A percentile compares a stretch with the other conserved stretches of the same genome.
Conservation (phyloP, 2,113 vertebrate genomes). For the Loxodonta africana region DNA sequence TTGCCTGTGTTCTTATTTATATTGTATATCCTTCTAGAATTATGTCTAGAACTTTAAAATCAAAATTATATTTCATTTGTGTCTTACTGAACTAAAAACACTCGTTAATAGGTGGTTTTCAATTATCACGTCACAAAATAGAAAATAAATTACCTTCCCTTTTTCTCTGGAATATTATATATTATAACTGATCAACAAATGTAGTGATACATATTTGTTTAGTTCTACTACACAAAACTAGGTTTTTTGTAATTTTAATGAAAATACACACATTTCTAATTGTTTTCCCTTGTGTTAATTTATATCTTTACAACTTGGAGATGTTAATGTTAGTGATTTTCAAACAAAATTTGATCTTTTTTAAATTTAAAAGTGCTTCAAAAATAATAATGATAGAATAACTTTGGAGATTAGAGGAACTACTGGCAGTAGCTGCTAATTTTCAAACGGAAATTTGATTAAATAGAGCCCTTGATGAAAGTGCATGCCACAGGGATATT, state of each 20-base stretch:
- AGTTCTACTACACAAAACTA: background rate
- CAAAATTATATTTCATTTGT: constrained; percentile 27
- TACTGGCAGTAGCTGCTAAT: constrained; percentile 45
- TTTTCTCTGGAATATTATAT: background rate
- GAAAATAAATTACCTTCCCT: background rate
- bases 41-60: background rate
- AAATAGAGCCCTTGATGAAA: constrained; percentile 46
- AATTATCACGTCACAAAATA: background rate
- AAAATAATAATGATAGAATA: background rate
- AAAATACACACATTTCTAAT: background rate
- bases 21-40: background rate
- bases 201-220: background rate
- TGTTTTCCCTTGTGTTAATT: background rate
- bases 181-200: background rate
- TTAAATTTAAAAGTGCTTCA: background rate
- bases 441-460: constrained; percentile 61
- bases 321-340: background rate
- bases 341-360: background rate
- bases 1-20: background rate
- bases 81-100: background rate
- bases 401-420: background rate
- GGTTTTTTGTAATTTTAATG: background rate
- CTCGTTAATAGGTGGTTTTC: background rate
- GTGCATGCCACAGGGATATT: background rate
- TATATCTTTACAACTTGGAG: background rate